phyloP scores from a whole-genome alignment of 2,797 vertebrate species.

The Anguilla anguilla region DNA sequence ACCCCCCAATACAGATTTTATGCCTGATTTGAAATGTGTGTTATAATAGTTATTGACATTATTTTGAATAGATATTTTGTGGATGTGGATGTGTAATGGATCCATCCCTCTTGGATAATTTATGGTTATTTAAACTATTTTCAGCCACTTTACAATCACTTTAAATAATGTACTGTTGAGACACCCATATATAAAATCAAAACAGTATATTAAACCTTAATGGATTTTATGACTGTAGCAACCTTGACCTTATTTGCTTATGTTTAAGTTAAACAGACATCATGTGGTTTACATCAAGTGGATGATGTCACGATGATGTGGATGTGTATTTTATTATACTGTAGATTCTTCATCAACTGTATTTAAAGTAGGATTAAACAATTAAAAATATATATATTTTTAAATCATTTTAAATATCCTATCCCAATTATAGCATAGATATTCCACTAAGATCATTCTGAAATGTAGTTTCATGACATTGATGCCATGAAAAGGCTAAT shows the following conservation, averaged over 20 bases:
- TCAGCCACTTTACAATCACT: too few relatives aligned
- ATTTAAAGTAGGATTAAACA: slow-evolving; percentile 7
- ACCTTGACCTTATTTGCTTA: neutral
- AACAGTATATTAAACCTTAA: neutral
- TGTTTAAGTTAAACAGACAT: neutral
- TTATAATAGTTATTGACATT: too few relatives aligned
- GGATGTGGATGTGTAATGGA: too few relatives aligned
- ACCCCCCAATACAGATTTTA: too few relatives aligned
- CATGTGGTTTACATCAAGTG: neutral
- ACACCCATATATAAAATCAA: neutral
- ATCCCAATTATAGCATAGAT: too few relatives aligned
- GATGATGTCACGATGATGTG: too few relatives aligned
- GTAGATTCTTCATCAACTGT: too few relatives aligned
- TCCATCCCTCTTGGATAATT: too few relatives aligned
- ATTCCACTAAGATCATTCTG: neutral
- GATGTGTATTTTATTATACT: too few relatives aligned
- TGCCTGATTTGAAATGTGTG: too few relatives aligned
- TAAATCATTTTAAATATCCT: neutral
- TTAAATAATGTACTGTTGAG: neutral
- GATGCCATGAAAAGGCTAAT: neutral
- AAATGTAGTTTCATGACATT: neutral
- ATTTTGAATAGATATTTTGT: too few relatives aligned
- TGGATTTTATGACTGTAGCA: neutral
- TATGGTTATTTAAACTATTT: too few relatives aligned
- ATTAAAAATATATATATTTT: neutral